Evolutionary conservation across 2,797 vertebrate species (phyloP).

Genomic region (Lateolabrax maculatus): DNA sequence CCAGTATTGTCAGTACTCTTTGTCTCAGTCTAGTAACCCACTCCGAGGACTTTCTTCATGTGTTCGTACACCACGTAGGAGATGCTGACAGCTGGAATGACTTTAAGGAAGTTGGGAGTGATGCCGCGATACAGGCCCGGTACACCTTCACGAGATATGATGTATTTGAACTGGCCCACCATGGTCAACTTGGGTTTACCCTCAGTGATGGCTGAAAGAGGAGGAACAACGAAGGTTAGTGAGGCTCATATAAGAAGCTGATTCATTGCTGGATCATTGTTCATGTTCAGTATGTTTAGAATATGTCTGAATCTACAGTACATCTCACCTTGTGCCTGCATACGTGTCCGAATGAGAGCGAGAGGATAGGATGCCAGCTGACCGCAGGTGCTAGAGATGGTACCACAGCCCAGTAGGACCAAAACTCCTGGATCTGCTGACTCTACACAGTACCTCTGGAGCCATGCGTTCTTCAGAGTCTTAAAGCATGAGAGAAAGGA

Average conservation of each 20-base stretch:
- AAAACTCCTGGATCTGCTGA: slow-evolving; percentile 92
- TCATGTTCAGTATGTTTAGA: neutral
- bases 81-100: slow-evolving; percentile 96
- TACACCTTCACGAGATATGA: slow-evolving; percentile 91
- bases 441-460: slow-evolving; percentile 89
- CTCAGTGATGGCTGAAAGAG: slow-evolving; percentile 78
- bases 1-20: neutral
- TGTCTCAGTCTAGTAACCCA: slow-evolving; percentile 61
- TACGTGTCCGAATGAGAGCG: slow-evolving; percentile 92
- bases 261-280: neutral
- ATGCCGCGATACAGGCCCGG: slow-evolving; percentile 93
- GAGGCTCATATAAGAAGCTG: neutral
- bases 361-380: slow-evolving; percentile 95
- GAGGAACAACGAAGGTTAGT: neutral
- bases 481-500: slow-evolving; percentile 54
- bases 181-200: slow-evolving; percentile 90
- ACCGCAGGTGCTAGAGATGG: slow-evolving; percentile 93
- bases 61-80: slow-evolving; percentile 97
- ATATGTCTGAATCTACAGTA: neutral
- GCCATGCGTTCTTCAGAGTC: slow-evolving; percentile 93
- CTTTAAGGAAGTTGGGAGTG: slow-evolving; percentile 96
- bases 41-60: slow-evolving; percentile 91
- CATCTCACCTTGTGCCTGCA: slow-evolving; percentile 94
- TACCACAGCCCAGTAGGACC: slow-evolving; percentile 92
- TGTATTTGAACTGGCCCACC: slow-evolving; percentile 91